Percentiles rank a stretch among this genome's conserved stretches.
Evolutionary conservation across 2,797 vertebrate genomes (phyloP).

Genomic region (Podarcis siculus): DNA sequence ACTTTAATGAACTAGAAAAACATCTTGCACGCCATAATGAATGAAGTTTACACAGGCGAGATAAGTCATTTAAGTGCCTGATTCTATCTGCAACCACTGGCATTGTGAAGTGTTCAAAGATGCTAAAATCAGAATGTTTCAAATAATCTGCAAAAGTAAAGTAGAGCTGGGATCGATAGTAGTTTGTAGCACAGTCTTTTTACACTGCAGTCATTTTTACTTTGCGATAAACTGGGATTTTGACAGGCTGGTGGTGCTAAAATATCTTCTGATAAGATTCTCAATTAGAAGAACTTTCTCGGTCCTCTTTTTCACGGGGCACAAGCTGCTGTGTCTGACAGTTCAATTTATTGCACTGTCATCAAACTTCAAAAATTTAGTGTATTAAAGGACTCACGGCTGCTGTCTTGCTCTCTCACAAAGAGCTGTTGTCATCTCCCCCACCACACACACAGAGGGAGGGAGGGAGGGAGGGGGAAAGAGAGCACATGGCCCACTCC

Average conservation of each 20-base stretch:
- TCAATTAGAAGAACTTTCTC: neutral
- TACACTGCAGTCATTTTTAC: neutral
- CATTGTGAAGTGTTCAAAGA: neutral
- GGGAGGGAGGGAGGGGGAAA: neutral
- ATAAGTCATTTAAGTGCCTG: constrained; percentile 9
- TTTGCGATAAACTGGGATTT: neutral
- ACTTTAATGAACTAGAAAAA: constrained; percentile 31
- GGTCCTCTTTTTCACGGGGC: neutral
- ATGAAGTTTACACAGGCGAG: neutral
- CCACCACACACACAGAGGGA: neutral
- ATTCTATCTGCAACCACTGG: neutral
- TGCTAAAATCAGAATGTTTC: constrained; percentile 1
- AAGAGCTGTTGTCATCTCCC: neutral
- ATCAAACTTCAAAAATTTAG: neutral
- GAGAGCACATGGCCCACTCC: too few relatives aligned
- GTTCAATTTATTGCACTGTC: neutral
- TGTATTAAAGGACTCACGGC: neutral
- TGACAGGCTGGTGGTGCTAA: neutral
- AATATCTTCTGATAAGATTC: neutral
- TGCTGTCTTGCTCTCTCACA: neutral
- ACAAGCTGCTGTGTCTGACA: neutral
- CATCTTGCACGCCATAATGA: neutral
- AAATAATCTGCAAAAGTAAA: neutral
- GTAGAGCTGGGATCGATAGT: neutral
- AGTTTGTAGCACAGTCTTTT: neutral